Evolutionary conservation across 2,797 vertebrate genomes (phyloP).

Genomic region (Anomalospiza imberbis): DNA sequence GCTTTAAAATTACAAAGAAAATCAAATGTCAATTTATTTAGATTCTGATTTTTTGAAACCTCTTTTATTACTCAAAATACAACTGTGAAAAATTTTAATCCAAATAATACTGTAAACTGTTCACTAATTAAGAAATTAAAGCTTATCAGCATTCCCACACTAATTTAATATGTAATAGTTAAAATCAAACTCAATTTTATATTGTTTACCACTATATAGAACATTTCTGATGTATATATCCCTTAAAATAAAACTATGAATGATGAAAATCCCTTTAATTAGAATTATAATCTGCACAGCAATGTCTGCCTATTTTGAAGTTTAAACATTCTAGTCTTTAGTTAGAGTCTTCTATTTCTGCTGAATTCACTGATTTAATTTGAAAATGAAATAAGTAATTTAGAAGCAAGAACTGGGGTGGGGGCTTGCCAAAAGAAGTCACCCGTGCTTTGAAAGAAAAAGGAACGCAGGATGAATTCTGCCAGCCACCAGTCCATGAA

Average conservation of each 20-base stretch:
- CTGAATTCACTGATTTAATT: not conserved
- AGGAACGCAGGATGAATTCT: not conserved
- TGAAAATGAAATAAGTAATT: not conserved
- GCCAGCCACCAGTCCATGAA: not conserved
- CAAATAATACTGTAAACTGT: not conserved
- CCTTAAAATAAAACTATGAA: not conserved
- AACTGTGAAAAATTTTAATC: not conserved
- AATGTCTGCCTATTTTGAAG: not conserved
- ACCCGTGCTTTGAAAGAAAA: not conserved
- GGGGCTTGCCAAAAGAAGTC: not conserved
- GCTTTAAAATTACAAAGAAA: not conserved
- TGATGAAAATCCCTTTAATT: not conserved
- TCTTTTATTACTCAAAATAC: not conserved
- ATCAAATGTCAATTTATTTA: not conserved
- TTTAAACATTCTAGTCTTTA: not conserved
- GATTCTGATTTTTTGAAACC: not conserved
- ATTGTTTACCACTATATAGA: not conserved
- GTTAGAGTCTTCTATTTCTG: not conserved
- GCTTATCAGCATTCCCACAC: not conserved
- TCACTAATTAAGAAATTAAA: not conserved
- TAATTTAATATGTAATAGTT: not conserved
- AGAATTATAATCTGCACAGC: not conserved
- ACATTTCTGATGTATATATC: not conserved
- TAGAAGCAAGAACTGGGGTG: not conserved
- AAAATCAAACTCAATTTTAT: not conserved